phyloP scores from a whole-genome alignment of 2,888 invertebrate genomes.

The Dastarcus helophoroides region DNA sequence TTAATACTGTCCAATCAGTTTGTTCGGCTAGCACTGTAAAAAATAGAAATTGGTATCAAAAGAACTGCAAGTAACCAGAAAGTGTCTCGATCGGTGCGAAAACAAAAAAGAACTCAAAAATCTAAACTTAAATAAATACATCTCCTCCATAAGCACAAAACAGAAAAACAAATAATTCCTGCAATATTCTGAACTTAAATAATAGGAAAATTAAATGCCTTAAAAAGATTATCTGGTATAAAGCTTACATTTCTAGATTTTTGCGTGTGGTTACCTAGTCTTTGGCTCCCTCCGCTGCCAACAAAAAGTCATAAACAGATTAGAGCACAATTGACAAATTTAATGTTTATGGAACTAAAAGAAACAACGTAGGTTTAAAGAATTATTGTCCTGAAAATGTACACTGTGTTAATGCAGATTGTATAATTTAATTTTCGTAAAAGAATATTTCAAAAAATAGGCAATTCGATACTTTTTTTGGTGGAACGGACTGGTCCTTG shows the following conservation, averaged over 20 bases:
- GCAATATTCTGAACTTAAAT: conserved; percentile 6
- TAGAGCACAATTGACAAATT: conserved; percentile 27
- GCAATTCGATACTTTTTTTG: no score
- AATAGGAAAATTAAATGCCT: conserved; percentile 18
- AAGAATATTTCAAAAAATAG: no score
- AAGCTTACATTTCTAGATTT: conserved; percentile 34
- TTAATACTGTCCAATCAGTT: conserved; percentile 54
- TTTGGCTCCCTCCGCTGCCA: conserved; percentile 36
- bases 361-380: no score
- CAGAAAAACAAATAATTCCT: conserved; percentile 14
- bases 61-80: conserved; percentile 11
- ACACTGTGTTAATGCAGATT: no score
- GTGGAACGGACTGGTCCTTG: no score
- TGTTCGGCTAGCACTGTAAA: conserved; percentile 61
- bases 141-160: conserved; percentile 7
- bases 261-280: conserved; percentile 33
- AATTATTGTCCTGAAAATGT: no score
- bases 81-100: conserved; percentile 16
- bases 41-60: conserved; percentile 16
- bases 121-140: background rate
- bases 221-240: conserved; percentile 23
- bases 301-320: conserved; percentile 36
- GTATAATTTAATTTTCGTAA: no score
- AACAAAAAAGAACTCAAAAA: conserved; percentile 8
- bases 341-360: conserved; percentile 16